A percentile compares a stretch with the other conserved stretches of the same genome.
Conservation (phyloP, 2,797 vertebrate genomes). For the Periparus ater region DNA sequence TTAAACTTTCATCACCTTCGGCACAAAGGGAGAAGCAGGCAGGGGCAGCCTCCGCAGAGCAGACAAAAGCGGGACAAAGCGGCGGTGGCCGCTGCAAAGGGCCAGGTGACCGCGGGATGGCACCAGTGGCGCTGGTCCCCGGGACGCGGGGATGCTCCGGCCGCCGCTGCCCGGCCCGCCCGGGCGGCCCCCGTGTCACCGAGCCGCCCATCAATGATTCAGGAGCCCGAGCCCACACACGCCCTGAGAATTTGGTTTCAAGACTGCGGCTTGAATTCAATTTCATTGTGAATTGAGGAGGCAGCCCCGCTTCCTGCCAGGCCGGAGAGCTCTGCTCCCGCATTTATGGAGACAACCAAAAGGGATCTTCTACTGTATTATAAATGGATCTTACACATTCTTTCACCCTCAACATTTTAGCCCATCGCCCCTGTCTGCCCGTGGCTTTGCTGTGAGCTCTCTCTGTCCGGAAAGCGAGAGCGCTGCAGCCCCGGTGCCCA, state of each 20-base stretch:
- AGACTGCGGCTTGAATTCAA: not conserved
- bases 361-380: accelerated
- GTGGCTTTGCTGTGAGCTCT: not conserved
- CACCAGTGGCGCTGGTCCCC: not conserved
- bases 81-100: not conserved
- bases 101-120: conserved; percentile 15
- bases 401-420: not conserved
- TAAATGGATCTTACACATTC: accelerated
- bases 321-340: not conserved
- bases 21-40: not conserved
- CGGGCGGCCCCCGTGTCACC: not conserved
- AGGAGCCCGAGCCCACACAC: accelerated
- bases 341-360: not conserved
- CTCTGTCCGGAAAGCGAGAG: accelerated
- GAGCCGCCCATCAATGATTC: accelerated
- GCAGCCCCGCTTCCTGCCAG: not conserved
- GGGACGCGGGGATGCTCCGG: too few species aligned
- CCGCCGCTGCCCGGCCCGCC: too few species aligned
- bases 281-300: not conserved
- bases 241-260: not conserved
- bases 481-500: not conserved
- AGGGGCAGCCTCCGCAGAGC: not conserved
- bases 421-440: accelerated
- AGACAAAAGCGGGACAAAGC: not conserved
- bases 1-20: not conserved